phyloP scores from a whole-genome alignment of 2,797 vertebrate genomes.

The Peromyscus nudipes region DNA sequence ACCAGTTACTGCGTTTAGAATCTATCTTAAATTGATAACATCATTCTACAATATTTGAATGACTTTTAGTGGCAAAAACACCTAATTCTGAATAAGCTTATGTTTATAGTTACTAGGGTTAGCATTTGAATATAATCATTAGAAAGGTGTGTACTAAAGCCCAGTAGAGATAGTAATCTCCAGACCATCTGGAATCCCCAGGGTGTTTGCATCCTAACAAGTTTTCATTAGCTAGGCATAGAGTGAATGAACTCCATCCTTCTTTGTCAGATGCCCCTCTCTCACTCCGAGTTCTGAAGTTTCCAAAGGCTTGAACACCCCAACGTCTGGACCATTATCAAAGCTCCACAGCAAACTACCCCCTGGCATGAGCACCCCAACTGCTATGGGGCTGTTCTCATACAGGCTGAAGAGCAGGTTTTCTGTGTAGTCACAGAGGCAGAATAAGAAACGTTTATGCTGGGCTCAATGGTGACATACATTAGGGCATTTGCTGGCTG shows the following conservation, averaged over 20 bases:
- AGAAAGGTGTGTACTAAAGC: rapidly evolving
- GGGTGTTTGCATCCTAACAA: background rate
- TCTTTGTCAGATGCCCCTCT: background rate
- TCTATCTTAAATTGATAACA: background rate
- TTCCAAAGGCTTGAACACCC: background rate
- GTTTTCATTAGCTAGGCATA: background rate
- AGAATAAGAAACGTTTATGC: background rate
- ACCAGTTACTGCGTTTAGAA: background rate
- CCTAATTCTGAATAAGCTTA: background rate
- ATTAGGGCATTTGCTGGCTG: background rate
- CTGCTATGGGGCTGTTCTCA: background rate
- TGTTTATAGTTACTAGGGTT: background rate
- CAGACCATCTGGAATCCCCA: background rate
- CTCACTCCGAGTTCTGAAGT: background rate
- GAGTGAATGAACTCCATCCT: background rate
- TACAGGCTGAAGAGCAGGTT: rapidly evolving
- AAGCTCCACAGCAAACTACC: background rate
- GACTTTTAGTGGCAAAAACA: background rate
- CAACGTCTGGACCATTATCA: background rate
- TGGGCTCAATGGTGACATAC: background rate
- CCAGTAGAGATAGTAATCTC: background rate
- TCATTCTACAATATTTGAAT: background rate
- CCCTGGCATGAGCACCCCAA: background rate
- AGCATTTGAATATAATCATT: background rate
- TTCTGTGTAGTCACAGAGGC: background rate